Conservation (phyloP, 2,888 invertebrate genomes). For the Zaprionus lineosus region DNA sequence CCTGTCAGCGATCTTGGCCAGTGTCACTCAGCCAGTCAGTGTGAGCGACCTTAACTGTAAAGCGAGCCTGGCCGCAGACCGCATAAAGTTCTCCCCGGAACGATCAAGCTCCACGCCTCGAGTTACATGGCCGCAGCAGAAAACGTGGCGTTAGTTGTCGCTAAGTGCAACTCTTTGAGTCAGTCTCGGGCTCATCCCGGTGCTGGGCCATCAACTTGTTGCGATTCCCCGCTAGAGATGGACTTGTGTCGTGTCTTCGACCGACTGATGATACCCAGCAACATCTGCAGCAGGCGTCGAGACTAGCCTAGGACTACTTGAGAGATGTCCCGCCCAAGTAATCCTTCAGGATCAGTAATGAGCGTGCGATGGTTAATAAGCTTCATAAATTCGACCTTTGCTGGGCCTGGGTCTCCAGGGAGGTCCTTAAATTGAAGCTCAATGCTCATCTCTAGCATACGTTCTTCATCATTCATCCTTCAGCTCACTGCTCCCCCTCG, state of each 20-base stretch:
- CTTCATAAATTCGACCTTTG: too few relatives aligned
- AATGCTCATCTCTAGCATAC: conserved; percentile 1
- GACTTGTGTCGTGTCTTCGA: conserved; percentile 16
- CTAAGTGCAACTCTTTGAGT: conserved; percentile 68
- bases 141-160: conserved; percentile 72
- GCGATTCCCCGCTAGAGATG: conserved; percentile 37
- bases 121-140: conserved; percentile 65
- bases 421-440: too few relatives aligned
- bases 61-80: conserved; percentile 59
- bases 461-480: background rate
- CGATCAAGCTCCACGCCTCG: conserved; percentile 52
- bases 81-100: conserved; percentile 57
- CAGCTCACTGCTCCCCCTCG: background rate
- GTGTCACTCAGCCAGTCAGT: conserved; percentile 37
- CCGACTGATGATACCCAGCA: too few relatives aligned
- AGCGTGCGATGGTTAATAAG: too few relatives aligned
- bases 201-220: conserved; percentile 62
- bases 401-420: too few relatives aligned
- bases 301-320: too few relatives aligned
- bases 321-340: too few relatives aligned
- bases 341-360: too few relatives aligned
- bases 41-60: conserved; percentile 79
- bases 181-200: conserved; percentile 34
- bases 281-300: too few relatives aligned
- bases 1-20: conserved; percentile 70